Percentiles rank a stretch among this genome's conserved stretches.
Evolutionary conservation across 2,113 vertebrate species (phyloP).

Genomic region (Forbesichthys agassizii): DNA sequence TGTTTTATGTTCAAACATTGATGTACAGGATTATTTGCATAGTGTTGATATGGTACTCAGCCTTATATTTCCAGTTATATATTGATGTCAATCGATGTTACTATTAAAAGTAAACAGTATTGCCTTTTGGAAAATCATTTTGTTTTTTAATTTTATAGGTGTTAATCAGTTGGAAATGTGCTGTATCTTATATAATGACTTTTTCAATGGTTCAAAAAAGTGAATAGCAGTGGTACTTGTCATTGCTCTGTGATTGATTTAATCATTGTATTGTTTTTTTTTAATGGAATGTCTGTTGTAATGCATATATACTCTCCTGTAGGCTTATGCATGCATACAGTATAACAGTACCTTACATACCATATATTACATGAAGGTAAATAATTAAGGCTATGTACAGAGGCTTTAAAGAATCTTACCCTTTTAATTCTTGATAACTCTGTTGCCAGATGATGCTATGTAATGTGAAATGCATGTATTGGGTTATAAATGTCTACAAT

Average conservation of each 20-base stretch:
- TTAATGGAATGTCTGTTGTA: conserved; percentile 38
- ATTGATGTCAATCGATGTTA: conserved; percentile 62
- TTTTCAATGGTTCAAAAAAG: conserved; percentile 45
- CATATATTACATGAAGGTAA: neutral
- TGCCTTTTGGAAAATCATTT: conserved; percentile 38
- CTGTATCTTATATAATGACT: too few species aligned
- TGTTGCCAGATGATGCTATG: too few species aligned
- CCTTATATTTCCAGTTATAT: conserved; percentile 60
- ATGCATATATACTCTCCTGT: conserved; percentile 31
- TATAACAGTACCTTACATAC: neutral
- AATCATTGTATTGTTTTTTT: conserved; percentile 17
- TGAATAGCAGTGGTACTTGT: conserved; percentile 38
- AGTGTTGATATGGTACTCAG: conserved; percentile 25
- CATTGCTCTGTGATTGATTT: conserved; percentile 41
- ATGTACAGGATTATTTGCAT: conserved; percentile 9
- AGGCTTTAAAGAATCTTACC: conserved; percentile 14
- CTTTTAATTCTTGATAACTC: neutral
- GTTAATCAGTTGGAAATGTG: too few species aligned
- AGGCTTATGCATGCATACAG: conserved; percentile 50
- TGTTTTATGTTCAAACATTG: conserved; percentile 3
- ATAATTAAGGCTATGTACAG: conserved; percentile 12
- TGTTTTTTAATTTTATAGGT: conserved; percentile 4
- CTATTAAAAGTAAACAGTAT: conserved; percentile 24
- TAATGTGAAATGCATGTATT: conserved; percentile 7
- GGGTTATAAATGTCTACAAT: conserved; percentile 47